Evolutionary conservation across 2,888 invertebrate species (phyloP).

Genomic region (Thumatha senex): DNA sequence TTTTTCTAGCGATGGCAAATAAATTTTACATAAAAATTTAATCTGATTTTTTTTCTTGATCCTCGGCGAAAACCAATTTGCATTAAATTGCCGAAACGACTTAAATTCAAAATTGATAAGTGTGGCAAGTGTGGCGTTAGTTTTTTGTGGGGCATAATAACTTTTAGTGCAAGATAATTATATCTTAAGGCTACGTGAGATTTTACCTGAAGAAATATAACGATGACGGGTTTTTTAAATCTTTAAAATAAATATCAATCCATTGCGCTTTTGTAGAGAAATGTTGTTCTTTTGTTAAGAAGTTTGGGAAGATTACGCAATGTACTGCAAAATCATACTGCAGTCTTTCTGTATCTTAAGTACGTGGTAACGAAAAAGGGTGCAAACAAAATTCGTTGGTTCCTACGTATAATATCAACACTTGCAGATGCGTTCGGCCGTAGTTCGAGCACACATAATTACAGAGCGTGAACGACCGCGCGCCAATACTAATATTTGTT

Average conservation of each 20-base stretch:
- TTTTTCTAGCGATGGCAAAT: constrained; percentile 67
- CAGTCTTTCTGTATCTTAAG: constrained; percentile 1
- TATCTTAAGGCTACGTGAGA: constrained; percentile 55
- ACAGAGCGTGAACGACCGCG: constrained; percentile 54
- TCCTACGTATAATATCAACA: constrained; percentile 58
- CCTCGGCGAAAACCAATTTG: constrained; percentile 13
- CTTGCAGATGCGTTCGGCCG: constrained; percentile 44
- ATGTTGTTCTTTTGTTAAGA: not conserved
- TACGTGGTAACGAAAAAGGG: constrained; percentile 14
- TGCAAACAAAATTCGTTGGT: constrained; percentile 49
- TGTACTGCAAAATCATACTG: constrained; percentile 16
- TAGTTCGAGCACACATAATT: constrained; percentile 46
- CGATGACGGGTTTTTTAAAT: not conserved
- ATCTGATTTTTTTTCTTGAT: constrained; percentile 25
- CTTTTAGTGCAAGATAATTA: constrained; percentile 57
- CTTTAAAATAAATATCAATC: constrained; percentile 10
- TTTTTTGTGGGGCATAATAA: constrained; percentile 58
- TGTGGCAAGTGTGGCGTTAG: constrained; percentile 27
- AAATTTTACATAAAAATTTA: constrained; percentile 47
- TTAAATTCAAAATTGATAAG: constrained; percentile 32
- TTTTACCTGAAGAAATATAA: constrained; percentile 1
- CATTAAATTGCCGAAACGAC: constrained; percentile 38
- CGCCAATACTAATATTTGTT: constrained; percentile 78
- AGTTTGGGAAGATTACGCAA: constrained; percentile 6
- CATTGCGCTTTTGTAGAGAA: constrained; percentile 17